Evolutionary conservation across 2,797 vertebrate genomes (phyloP).

Genomic region (Rousettus madagascariensis): DNA sequence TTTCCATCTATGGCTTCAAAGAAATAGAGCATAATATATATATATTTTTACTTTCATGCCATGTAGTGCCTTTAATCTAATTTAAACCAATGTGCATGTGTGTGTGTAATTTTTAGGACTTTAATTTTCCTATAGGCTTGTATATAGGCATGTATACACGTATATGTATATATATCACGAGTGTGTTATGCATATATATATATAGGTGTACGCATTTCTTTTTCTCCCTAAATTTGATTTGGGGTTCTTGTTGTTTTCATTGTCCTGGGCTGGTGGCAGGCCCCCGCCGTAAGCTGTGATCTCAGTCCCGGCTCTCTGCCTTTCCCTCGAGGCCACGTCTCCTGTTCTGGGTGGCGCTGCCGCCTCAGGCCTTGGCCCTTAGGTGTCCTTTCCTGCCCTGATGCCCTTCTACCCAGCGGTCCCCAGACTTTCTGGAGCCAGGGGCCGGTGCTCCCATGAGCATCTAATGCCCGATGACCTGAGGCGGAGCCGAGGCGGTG

Average conservation of each 20-base stretch:
- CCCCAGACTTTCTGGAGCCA: too few relatives aligned
- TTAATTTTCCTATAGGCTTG: neutral
- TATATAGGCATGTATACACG: neutral
- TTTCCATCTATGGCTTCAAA: neutral
- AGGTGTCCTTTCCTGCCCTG: neutral
- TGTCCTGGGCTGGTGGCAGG: neutral
- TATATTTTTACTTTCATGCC: neutral
- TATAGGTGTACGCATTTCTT: too few relatives aligned
- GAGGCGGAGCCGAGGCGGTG: too few relatives aligned
- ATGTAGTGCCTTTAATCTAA: neutral
- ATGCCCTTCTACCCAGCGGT: neutral
- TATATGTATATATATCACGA: neutral
- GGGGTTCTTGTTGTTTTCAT: neutral
- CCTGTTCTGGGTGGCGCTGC: too few relatives aligned
- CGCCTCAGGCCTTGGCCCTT: too few relatives aligned
- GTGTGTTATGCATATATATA: too few relatives aligned
- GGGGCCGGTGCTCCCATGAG: too few relatives aligned
- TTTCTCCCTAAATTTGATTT: neutral
- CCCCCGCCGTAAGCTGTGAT: neutral
- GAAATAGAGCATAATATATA: neutral
- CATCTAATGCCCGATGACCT: too few relatives aligned
- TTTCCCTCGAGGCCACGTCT: accelerated
- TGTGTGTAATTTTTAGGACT: neutral
- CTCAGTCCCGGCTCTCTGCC: neutral
- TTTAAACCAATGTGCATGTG: neutral